Evolutionary conservation across 2,113 vertebrate species (phyloP).

Genomic region (Edolisoma coerulescens): DNA sequence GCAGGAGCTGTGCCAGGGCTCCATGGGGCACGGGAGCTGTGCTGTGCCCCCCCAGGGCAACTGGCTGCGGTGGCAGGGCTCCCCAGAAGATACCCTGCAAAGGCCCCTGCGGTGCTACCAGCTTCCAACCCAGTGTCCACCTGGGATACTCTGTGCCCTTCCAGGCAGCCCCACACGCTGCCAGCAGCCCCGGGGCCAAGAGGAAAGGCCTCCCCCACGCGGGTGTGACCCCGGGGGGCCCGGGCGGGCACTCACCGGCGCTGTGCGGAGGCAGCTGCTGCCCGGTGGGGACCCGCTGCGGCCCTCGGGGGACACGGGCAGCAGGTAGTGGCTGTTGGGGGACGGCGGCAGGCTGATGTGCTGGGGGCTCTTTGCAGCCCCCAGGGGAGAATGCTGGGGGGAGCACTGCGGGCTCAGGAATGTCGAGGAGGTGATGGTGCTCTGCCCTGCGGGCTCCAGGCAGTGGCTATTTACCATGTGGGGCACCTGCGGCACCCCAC

Average conservation of each 20-base stretch:
- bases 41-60: neutral
- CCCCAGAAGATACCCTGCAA: neutral
- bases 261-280: slow-evolving; percentile 69
- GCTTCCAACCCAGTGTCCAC: neutral
- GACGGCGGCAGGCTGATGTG: slow-evolving; percentile 85
- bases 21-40: neutral
- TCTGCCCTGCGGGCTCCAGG: slow-evolving; percentile 73
- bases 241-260: slow-evolving; percentile 76
- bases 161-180: neutral
- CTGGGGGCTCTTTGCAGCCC: slow-evolving; percentile 82
- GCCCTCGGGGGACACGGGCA: slow-evolving; percentile 76
- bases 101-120: neutral
- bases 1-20: neutral
- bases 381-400: slow-evolving; percentile 86
- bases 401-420: slow-evolving; percentile 96
- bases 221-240: neutral
- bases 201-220: neutral
- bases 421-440: slow-evolving; percentile 78
- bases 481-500: slow-evolving; percentile 62
- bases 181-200: neutral
- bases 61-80: accelerated
- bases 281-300: slow-evolving; percentile 69
- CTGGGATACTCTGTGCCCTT: neutral
- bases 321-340: slow-evolving; percentile 85
- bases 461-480: slow-evolving; percentile 70